Evolutionary conservation across 2,888 invertebrate species (phyloP), one percentile per base, ranked within the genome.

Genomic region (Clunio marinus): DNA sequence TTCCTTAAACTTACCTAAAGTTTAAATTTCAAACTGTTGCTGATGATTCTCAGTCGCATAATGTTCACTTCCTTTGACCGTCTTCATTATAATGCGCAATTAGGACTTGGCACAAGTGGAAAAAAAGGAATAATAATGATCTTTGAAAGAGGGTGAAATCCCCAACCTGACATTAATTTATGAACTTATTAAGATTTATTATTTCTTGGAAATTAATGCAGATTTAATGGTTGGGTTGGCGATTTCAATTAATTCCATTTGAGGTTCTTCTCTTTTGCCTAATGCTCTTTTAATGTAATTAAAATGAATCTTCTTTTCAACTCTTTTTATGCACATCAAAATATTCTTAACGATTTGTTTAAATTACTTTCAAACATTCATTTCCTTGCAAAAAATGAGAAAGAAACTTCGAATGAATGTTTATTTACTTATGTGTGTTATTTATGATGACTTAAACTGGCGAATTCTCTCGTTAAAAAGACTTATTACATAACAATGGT

Each of bases 131-230:
- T 25, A 20, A 35, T 8, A 35, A 17, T 25, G n/a, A 25, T 32
- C 15, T 13, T 32, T 32, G 35, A 35, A 35, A 28, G 25, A 62
- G 37, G 25, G 27, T 27, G 24, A 27, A 41, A 15, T 41, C 46
- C 63, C 45, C 63, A 63, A 63, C 15, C 63, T 46, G 63, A 63
- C 63, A 46, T 63, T 63, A 63, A 63, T 63, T 63, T 63, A 63
- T 63, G 63, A 63, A 63, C 63, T 63, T 63, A 63, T 63, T 63
- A 63, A 46, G 63, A 63, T 63, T 63, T 63, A 63, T 63, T 63
- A n/a, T 27, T 46, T 25, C 35, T 10, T 32, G 46, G 45, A 63
- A 46, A 27, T 63, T 63, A 63, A 63, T 63, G 63, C 63, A 63
- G 63, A 63, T 63, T 63, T 63, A 63, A 63, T 63, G 63, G 63